Conservation (phyloP, 2,113 vertebrate species). For the Numida meleagris region DNA sequence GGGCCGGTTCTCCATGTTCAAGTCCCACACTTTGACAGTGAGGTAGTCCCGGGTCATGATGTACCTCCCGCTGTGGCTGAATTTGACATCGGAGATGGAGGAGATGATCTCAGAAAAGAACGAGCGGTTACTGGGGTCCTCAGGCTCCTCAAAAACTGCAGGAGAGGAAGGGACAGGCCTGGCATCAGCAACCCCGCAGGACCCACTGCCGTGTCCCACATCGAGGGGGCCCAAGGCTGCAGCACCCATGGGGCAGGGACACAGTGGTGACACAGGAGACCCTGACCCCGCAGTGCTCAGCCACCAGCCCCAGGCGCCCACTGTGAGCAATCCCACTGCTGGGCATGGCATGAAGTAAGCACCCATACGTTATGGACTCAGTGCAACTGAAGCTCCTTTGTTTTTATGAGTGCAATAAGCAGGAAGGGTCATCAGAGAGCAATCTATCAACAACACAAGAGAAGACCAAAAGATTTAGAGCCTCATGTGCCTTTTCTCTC, state of each 20-base stretch:
- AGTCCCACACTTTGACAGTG: conserved; percentile 96
- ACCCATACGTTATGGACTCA: too few relatives aligned
- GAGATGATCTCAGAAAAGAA: conserved; percentile 99
- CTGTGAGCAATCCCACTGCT: fast-evolving
- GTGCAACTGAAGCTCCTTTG: not conserved
- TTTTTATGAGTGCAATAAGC: not conserved
- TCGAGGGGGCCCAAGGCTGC: not conserved
- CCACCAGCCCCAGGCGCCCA: fast-evolving
- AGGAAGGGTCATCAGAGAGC: not conserved
- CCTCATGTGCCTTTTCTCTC: not conserved
- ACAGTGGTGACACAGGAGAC: not conserved
- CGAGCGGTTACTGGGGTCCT: conserved; percentile 93
- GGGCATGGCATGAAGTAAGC: not conserved
- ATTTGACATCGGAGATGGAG: conserved; percentile 96
- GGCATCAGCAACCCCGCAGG: not conserved
- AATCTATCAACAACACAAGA: not conserved
- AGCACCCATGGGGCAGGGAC: too few relatives aligned
- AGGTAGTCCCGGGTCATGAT: conserved; percentile 98
- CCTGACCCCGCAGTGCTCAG: fast-evolving
- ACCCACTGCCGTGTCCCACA: not conserved
- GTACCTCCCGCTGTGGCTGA: conserved; percentile 95
- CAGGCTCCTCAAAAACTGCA: conserved; percentile 95
- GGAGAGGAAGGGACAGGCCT: not conserved
- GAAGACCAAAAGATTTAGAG: not conserved
- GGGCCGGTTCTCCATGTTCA: conserved; percentile 97